Percentiles rank a stretch among this genome's conserved stretches.
Conservation (phyloP, 2,113 vertebrate species). For the Semnopithecus entellus region DNA sequence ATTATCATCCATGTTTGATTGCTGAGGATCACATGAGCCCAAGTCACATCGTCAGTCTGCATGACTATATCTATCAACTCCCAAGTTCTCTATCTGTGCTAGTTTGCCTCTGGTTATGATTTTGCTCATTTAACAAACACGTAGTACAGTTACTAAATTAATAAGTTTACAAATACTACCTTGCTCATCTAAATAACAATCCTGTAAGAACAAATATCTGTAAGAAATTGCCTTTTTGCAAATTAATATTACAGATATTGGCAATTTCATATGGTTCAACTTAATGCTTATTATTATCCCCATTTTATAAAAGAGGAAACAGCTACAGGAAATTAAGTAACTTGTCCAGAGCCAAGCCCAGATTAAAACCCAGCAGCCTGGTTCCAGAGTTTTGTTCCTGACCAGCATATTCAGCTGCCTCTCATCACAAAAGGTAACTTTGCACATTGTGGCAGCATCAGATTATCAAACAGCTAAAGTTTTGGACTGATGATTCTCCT, state of each 20-base stretch:
- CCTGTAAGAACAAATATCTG: not conserved
- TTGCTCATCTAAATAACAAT: slow-evolving; percentile 21
- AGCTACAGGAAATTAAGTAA: not conserved
- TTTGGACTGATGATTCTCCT: not conserved
- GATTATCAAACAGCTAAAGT: not conserved
- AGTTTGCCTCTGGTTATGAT: not conserved
- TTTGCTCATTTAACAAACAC: not conserved
- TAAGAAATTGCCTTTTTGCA: slow-evolving; percentile 8
- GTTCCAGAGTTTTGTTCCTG: not conserved
- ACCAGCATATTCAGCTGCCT: not conserved
- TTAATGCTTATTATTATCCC: not conserved
- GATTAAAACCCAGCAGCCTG: not conserved
- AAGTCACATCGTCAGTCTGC: not conserved
- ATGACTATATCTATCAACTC: not conserved
- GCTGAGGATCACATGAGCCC: not conserved
- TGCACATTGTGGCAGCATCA: not conserved
- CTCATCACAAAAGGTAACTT: not conserved
- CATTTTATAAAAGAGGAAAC: not conserved
- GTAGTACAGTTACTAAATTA: not conserved
- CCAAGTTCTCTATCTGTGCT: not conserved
- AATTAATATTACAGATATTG: slow-evolving; percentile 9
- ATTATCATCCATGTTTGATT: not conserved
- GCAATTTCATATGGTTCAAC: not conserved
- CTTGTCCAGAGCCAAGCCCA: not conserved
- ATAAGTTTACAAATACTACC: not conserved